These are phyloP conservation scores for Drosophila varians DNA, from an alignment of 1,140 invertebrate genomes.

Conservation along the genomic window DNA sequence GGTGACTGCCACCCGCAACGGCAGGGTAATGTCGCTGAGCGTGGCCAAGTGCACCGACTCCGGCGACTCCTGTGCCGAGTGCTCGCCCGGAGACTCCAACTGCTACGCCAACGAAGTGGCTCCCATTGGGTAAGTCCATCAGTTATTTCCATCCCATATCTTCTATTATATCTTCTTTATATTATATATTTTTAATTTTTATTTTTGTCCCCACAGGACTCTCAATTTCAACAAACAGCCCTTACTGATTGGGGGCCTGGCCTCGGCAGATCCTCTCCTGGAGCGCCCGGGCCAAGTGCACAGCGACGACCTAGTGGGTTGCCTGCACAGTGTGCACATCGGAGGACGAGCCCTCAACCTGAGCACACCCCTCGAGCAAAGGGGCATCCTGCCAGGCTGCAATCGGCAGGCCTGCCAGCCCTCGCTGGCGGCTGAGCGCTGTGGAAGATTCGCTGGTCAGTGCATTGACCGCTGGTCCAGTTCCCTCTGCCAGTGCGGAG, in stretches of 20 bases:
- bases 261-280: slow-evolving; percentile 91
- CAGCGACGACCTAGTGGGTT: slow-evolving; percentile 96
- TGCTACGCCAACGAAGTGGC: slow-evolving; percentile 94
- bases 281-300: slow-evolving; percentile 94
- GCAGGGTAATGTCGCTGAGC: slow-evolving; percentile 92
- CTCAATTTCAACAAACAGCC: slow-evolving; percentile 96
- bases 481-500: slow-evolving; percentile 89
- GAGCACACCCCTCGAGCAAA: slow-evolving; percentile 89
- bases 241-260: slow-evolving; percentile 92
- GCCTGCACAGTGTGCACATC: slow-evolving; percentile 94
- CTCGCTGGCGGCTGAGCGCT: slow-evolving; percentile 84
- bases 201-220: slow-evolving; percentile 86
- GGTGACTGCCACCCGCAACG: slow-evolving; percentile 94
- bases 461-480: slow-evolving; percentile 94
- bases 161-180: too few species aligned
- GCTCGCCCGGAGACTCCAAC: slow-evolving; percentile 89
- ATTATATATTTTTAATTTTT: neutral
- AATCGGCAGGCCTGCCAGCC: slow-evolving; percentile 86
- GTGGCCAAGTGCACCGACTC: slow-evolving; percentile 92
- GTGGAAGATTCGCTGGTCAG: slow-evolving; percentile 86
- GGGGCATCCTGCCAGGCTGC: slow-evolving; percentile 90
- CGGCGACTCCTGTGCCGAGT: slow-evolving; percentile 93
- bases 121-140: slow-evolving; percentile 91
- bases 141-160: too few species aligned
- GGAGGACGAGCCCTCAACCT: slow-evolving; percentile 93